Evolutionary conservation across 2,113 vertebrate species (phyloP), one percentile per base, ranked within the genome.

Genomic region (Xenopus tropicalis): DNA sequence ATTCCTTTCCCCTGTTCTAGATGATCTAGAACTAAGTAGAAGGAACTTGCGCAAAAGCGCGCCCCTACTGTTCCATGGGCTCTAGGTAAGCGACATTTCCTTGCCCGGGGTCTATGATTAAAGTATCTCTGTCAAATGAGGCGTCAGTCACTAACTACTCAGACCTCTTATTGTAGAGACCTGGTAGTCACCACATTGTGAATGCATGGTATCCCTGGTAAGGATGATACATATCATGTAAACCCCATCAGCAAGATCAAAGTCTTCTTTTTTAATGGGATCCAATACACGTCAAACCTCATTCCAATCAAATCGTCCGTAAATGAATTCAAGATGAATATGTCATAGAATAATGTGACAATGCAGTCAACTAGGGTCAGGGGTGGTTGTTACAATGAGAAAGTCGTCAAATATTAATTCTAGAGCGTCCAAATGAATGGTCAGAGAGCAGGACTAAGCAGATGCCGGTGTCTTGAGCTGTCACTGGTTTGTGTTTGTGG

Each of bases 251-350:
- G 83, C 82, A 85, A 91, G 87, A 92, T 91, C 88, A 91, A 90
- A 91, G 87, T 86, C 83, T 75, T 81, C 81, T 84, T 84, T 87
- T 90, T 88, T 91, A 87, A 90, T 89, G 86, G 88, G 85, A 91
- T 85, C 86, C 89, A 88, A 90, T 91, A 87, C 84, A 80, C 88
- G 88, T 90, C 86, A 90, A 89, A 89, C 82, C 88, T 90, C 87
- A 91, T 92, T 88, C 87, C 90, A 90, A 91, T 94, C 85, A 87
- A 91, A 91, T 92, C 72, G 74, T 84, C 89, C 77, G 86, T 90
- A 92, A 91, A 90, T 89, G 88, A 92, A 92, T 88, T 89, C 89
- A 91, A 86, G 86, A 90, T 90, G 89, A 89, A 88, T 91, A 88
- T 91, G 88, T 93, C 88, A 91, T 88, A 87, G 87, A 88, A 87